Percentiles rank a stretch among this genome's conserved stretches.
Conservation (phyloP, 2,888 invertebrate genomes). For the Athripsodes cinereus region DNA sequence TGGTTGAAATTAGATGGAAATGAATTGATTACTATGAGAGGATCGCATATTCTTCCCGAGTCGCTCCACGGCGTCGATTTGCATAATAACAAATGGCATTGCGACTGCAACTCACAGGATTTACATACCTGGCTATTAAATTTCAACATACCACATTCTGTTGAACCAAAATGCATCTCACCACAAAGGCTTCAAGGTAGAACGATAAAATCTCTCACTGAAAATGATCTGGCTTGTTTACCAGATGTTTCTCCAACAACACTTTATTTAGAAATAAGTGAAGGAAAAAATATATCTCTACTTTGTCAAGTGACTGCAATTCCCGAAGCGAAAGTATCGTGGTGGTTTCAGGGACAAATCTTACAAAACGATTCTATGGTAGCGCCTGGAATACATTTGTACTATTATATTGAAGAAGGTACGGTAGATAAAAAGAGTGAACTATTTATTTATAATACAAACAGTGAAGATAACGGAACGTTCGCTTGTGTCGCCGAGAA, state of each 20-base stretch:
- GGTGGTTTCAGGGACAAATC: conserved; percentile 78
- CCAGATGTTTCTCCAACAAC: conserved; percentile 73
- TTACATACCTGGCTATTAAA: conserved; percentile 72
- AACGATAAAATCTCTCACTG: conserved; percentile 60
- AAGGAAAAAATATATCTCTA: conserved; percentile 76
- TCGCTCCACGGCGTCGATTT: conserved; percentile 73
- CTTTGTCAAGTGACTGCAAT: conserved; percentile 74
- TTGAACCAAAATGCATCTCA: conserved; percentile 70
- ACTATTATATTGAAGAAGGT: conserved; percentile 68
- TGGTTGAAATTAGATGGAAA: conserved; percentile 82
- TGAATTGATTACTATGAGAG: conserved; percentile 65
- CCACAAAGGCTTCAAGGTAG: conserved; percentile 63
- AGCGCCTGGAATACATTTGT: conserved; percentile 59
- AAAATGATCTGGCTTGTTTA: conserved; percentile 71
- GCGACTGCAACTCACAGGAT: conserved; percentile 76
- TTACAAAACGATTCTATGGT: conserved; percentile 69
- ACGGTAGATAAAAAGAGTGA: conserved; percentile 70
- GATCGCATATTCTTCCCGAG: conserved; percentile 65
- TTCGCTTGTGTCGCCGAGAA: conserved; percentile 84
- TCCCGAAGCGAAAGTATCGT: conserved; percentile 74
- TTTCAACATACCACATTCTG: conserved; percentile 69
- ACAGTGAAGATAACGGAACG: conserved; percentile 75
- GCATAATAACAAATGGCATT: conserved; percentile 84
- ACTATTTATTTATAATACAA: conserved; percentile 71
- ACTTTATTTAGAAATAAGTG: conserved; percentile 68